A percentile compares a stretch with the other conserved stretches of the same genome.
Evolutionary conservation across 2,797 vertebrate genomes (phyloP).

Genomic region (Ptychobarbus kaznakovi): DNA sequence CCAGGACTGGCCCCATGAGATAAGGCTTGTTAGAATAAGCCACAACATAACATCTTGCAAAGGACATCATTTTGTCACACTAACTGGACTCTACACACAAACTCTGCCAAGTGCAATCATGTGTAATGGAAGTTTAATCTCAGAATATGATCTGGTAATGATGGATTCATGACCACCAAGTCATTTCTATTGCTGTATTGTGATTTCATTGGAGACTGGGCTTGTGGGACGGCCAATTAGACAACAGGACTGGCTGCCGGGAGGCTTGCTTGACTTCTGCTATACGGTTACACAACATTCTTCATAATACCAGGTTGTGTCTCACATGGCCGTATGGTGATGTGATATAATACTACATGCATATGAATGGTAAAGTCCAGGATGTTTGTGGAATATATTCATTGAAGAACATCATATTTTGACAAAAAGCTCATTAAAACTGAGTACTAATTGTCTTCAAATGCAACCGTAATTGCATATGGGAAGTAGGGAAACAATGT

Average conservation of each 20-base stretch:
- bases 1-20: constrained; percentile 39
- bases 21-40: constrained; percentile 33
- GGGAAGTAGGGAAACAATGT: not conserved
- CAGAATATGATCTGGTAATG: constrained; percentile 36
- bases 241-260: not conserved
- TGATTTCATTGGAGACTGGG: constrained; percentile 1
- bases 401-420: not conserved
- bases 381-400: not conserved
- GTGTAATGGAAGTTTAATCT: constrained; percentile 45
- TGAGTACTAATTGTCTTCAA: constrained; percentile 4
- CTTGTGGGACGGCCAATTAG: constrained; percentile 13
- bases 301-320: not conserved
- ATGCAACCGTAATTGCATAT: constrained; percentile 26
- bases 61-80: constrained; percentile 18
- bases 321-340: not conserved
- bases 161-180: constrained; percentile 38
- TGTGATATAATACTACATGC: not conserved
- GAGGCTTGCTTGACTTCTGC: constrained; percentile 1
- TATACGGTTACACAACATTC: constrained; percentile 7
- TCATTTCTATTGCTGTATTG: not conserved
- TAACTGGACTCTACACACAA: constrained; percentile 17
- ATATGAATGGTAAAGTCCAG: not conserved
- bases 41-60: constrained; percentile 31
- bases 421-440: constrained; percentile 20
- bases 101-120: constrained; percentile 23